phyloP scores from a whole-genome alignment of 2,797 vertebrate genomes.

The Helicolenus hilgendorfi region DNA sequence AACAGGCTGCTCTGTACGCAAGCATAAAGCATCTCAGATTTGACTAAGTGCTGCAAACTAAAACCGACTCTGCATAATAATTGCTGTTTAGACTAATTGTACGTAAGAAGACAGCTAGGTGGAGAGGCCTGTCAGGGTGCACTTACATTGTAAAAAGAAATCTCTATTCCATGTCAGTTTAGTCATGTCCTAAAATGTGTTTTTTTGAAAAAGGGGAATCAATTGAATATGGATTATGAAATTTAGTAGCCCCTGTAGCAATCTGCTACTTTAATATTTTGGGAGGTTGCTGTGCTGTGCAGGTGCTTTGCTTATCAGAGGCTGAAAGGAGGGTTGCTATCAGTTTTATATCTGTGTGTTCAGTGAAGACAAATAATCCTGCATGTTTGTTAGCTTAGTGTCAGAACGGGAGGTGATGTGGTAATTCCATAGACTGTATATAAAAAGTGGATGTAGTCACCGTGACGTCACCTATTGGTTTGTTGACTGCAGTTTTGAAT shows the following conservation, averaged over 20 bases:
- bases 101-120: background rate
- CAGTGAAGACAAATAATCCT: background rate
- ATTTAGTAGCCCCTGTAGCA: background rate
- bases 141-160: background rate
- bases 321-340: background rate
- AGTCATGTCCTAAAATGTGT: background rate
- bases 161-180: background rate
- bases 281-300: background rate
- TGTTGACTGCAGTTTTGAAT: too few species aligned
- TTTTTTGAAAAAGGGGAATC: background rate
- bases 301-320: background rate
- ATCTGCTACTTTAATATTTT: background rate
- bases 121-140: background rate
- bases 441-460: too few species aligned
- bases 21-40: conserved; percentile 32
- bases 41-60: conserved; percentile 50
- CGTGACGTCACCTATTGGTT: too few species aligned
- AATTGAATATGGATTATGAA: background rate
- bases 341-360: background rate
- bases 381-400: background rate
- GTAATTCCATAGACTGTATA: too few species aligned
- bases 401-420: too few species aligned
- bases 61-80: conserved; percentile 40
- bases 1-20: conserved; percentile 6
- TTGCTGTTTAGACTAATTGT: conserved; percentile 40